Conservation (phyloP, 2,113 vertebrate species). For the Aspidoscelis tigris region DNA sequence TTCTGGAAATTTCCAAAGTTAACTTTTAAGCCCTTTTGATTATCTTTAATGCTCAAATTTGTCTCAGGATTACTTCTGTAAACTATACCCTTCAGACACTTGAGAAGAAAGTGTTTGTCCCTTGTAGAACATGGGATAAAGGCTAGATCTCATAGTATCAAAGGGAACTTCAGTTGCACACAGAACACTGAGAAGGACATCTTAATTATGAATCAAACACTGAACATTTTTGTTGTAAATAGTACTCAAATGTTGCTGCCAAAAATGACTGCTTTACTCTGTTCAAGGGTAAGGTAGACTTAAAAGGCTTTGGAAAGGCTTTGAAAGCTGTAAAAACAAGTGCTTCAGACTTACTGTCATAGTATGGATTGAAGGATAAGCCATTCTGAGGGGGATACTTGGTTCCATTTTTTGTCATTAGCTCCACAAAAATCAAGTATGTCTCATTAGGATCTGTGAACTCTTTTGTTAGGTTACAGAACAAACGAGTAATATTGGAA, state of each 20-base stretch:
- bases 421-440: slow-evolving; percentile 1
- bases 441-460: rapidly evolving
- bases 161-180: too few relatives aligned
- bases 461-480: slow-evolving; percentile 70
- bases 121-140: too few relatives aligned
- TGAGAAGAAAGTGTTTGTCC: background rate
- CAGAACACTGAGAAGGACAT: too few relatives aligned
- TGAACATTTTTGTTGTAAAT: background rate
- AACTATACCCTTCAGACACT: background rate
- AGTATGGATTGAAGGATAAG: rapidly evolving
- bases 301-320: background rate
- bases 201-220: background rate
- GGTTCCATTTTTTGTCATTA: background rate
- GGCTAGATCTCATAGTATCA: too few relatives aligned
- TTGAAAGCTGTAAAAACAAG: background rate
- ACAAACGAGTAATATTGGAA: slow-evolving; percentile 38
- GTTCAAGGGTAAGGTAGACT: background rate
- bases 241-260: background rate
- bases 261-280: background rate
- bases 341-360: slow-evolving; percentile 53
- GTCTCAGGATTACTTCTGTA: background rate
- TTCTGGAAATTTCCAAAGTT: background rate
- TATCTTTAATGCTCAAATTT: background rate
- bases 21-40: background rate
- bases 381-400: slow-evolving; percentile 28